These are phyloP conservation scores for Catharus minimus DNA, from an alignment of 2,113 vertebrate species.

Conservation along the genomic window DNA sequence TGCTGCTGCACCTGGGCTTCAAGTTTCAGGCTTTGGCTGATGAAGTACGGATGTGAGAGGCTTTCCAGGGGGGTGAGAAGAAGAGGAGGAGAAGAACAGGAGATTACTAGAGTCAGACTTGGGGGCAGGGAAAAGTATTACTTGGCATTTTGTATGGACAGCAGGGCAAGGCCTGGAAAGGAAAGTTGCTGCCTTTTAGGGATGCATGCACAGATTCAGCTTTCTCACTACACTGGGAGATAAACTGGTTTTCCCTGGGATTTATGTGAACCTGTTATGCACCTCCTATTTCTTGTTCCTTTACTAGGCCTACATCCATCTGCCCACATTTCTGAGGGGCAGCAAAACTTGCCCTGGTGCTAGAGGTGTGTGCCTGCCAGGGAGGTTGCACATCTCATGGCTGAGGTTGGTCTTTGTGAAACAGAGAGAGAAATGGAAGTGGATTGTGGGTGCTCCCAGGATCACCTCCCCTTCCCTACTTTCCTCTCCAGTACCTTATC, in stretches of 20 bases:
- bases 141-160: neutral
- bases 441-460: neutral
- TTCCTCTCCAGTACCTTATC: neutral
- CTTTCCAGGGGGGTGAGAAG: neutral
- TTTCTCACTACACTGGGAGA: neutral
- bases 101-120: slow-evolving; percentile 50
- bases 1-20: neutral
- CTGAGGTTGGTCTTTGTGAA: neutral
- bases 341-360: neutral
- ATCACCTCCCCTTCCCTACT: neutral
- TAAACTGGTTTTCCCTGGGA: neutral
- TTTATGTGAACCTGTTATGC: neutral
- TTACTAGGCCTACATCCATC: neutral
- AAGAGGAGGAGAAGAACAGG: slow-evolving; percentile 45
- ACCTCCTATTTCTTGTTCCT: neutral
- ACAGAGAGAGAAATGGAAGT: neutral
- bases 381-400: neutral
- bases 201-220: neutral
- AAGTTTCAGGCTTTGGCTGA: neutral
- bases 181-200: neutral
- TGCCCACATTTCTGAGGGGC: neutral
- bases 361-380: neutral
- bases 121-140: neutral
- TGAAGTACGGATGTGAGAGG: slow-evolving; percentile 61
- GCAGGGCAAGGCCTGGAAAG: neutral